Evolutionary conservation across 23 tunicate species (phyloP), one percentile per base, ranked within the genome.

Genomic region (Ascidia mentula): DNA sequence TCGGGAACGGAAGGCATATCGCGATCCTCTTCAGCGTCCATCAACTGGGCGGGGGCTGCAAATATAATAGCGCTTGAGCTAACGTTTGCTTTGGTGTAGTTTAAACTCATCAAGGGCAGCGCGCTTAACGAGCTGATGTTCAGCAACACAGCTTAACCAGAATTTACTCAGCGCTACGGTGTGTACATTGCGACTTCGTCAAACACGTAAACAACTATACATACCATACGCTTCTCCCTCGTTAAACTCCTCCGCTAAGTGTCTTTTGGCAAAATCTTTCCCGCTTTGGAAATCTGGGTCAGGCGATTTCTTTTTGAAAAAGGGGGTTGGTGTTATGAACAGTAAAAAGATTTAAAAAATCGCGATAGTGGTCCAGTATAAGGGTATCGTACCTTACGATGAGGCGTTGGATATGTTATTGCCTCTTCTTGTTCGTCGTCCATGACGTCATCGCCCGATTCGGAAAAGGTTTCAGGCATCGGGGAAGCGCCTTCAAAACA

Each of bases 191-290:
- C 65, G 28, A 53, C 22, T 26, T 53, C 65, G 65, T 53, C 22
- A 53, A 53, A 53, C 65, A 53, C 65, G 65, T 53, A 53, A 53
- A 53, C 65, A 53, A 53, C 65, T 53, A 53, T 53, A 53, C 65
- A 53, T 53, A 53, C 65, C 65, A 28, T 53, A 53, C 7, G 65
- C 65, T 28, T 53, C 65, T 26, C 28, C 7, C 4, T 53, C 65
- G 65, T 53, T 53, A 53, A 53, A 5, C 28, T 53, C 24, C 65
- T 53, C 28, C 65, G 65, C 13, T 20, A 28, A 20, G 28, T 28
- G 65, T 28, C 65, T 53, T 53, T 26, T 26, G 65, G 65, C 65
- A 20, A 28, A 1, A 53, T 26, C 4, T 53, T 53, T 53, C 65
- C 65, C 65, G 65, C 28, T 20, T 20, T 53, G 13, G 22, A 28